phyloP scores from a whole-genome alignment of 2,888 invertebrate species.

The Perizoma flavofasciatum region DNA sequence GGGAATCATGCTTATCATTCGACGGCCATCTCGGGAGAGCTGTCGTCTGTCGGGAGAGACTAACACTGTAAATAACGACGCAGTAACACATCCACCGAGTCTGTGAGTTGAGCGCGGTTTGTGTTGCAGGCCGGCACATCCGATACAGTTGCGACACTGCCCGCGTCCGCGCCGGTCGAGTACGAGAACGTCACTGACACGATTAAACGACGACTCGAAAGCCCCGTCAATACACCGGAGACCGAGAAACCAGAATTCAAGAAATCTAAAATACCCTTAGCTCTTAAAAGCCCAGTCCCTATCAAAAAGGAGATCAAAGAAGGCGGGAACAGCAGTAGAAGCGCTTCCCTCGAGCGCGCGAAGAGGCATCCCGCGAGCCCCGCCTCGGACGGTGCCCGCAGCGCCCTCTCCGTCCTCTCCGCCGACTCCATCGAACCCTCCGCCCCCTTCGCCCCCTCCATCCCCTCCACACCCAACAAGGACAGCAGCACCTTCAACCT shows the following conservation, averaged over 20 bases:
- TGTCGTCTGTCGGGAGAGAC: constrained; percentile 10
- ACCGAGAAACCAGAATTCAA: constrained; percentile 66
- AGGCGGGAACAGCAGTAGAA: constrained; percentile 57
- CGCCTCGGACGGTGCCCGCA: constrained; percentile 21
- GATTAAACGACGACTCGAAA: constrained; percentile 84
- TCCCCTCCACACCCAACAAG: constrained; percentile 70
- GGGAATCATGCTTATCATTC: constrained; percentile 33
- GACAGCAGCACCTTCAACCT: constrained; percentile 86
- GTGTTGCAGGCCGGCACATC: constrained; percentile 60
- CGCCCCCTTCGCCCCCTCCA: constrained; percentile 43
- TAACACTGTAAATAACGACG: constrained; percentile 37
- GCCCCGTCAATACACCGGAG: constrained; percentile 71
- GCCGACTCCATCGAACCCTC: constrained; percentile 47
- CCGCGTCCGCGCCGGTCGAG: constrained; percentile 48
- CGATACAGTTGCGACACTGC: neutral
- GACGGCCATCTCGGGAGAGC: constrained; percentile 9
- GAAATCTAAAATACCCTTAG: constrained; percentile 73
- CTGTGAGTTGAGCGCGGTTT: constrained; percentile 39
- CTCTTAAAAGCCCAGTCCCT: constrained; percentile 70
- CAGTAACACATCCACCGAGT: constrained; percentile 1
- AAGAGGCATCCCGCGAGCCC: constrained; percentile 44
- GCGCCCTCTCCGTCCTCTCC: constrained; percentile 2
- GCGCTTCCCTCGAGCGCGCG: constrained; percentile 57
- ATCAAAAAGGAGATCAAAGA: constrained; percentile 64
- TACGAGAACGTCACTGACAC: constrained; percentile 86